Evolutionary conservation across 2,113 vertebrate species (phyloP).

Genomic region (Dascyllus trimaculatus): DNA sequence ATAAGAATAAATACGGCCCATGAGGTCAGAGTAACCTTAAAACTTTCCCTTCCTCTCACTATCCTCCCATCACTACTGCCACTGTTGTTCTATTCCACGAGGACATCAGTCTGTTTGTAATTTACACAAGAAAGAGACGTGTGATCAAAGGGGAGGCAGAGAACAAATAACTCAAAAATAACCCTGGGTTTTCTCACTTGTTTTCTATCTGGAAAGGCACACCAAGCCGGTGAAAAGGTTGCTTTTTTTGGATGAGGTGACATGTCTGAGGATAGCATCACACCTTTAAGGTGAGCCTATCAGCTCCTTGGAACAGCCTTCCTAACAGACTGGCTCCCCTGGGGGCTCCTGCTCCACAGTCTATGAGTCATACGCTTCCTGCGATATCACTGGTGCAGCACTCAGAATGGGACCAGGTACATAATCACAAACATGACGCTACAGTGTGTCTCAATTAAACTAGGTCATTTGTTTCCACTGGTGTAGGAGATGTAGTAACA

Average conservation of each 20-base stretch:
- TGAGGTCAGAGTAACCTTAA: constrained; percentile 14
- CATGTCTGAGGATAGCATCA: constrained; percentile 67
- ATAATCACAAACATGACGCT: constrained; percentile 23
- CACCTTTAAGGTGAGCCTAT: constrained; percentile 75
- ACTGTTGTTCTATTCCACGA: constrained; percentile 41
- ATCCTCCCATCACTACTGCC: constrained; percentile 1
- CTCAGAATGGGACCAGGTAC: constrained; percentile 24
- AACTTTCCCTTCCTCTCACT: constrained; percentile 1
- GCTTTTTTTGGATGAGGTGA: constrained; percentile 52
- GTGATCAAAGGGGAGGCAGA: constrained; percentile 64
- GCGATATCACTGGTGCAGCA: constrained; percentile 51
- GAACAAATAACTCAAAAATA: constrained; percentile 61
- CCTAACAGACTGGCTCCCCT: constrained; percentile 74
- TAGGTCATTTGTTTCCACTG: not conserved
- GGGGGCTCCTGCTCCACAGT: constrained; percentile 50
- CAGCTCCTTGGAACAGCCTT: constrained; percentile 67
- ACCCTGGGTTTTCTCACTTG: constrained; percentile 54
- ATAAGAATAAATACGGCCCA: not conserved
- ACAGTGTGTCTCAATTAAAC: too few species aligned
- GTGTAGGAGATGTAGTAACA: not conserved
- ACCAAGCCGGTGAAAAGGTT: constrained; percentile 35
- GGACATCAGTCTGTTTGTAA: constrained; percentile 48
- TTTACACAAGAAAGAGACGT: constrained; percentile 71
- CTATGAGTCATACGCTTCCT: constrained; percentile 69
- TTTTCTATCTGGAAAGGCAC: constrained; percentile 34